Evolutionary conservation across 2,888 invertebrate species (phyloP).

Genomic region (Fabriciana adippe): DNA sequence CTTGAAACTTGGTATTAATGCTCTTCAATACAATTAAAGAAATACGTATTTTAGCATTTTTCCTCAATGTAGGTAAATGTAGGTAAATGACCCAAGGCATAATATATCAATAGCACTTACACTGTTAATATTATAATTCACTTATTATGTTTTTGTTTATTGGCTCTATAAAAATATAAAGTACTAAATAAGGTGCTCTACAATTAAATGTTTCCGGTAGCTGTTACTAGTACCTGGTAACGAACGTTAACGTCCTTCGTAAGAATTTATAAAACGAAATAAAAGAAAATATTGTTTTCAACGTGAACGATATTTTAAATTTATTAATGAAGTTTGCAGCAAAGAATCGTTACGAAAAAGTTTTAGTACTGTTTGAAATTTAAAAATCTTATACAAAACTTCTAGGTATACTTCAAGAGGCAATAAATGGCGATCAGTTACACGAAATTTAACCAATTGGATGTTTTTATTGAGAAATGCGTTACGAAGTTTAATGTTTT

Average conservation of each 20-base stretch:
- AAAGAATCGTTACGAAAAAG: constrained; percentile 26
- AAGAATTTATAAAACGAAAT: constrained; percentile 19
- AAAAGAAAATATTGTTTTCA: constrained; percentile 22
- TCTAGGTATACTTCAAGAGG: constrained; percentile 12
- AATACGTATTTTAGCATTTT: no score
- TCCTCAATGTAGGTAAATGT: no score
- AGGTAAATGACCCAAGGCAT: no score
- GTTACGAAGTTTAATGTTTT: no score
- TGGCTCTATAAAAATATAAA: constrained; percentile 11
- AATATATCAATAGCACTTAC: no score
- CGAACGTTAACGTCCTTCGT: constrained; percentile 10
- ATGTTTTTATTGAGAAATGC: no score
- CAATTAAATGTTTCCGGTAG: background rate
- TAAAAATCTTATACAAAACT: constrained; percentile 23
- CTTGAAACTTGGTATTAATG: no score
- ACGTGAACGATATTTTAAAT: constrained; percentile 23
- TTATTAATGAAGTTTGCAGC: constrained; percentile 23
- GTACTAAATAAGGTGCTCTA: background rate
- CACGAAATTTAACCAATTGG: constrained; percentile 9
- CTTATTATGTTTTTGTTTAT: background rate
- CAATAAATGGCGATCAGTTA: constrained; percentile 13
- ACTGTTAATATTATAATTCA: background rate
- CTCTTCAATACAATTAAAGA: no score
- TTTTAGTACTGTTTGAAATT: constrained; percentile 26
- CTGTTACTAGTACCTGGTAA: constrained; percentile 15